Percentiles rank a stretch among this genome's conserved stretches.
phyloP scores from a whole-genome alignment of 2,888 invertebrate genomes.

The Leptopilina myrica region DNA sequence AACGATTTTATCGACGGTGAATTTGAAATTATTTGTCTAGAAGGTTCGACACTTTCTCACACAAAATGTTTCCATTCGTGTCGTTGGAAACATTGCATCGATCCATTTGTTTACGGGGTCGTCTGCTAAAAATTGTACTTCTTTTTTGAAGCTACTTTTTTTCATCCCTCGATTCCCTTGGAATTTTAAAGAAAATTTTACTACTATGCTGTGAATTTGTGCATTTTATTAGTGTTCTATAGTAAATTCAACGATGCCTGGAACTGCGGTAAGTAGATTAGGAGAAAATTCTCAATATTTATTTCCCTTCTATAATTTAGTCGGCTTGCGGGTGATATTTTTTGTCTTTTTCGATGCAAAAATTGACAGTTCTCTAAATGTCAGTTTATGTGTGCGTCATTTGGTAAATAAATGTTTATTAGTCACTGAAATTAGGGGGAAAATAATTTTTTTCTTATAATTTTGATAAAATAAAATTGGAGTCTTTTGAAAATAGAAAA shows the following conservation, averaged over 20 bases:
- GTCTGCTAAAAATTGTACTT: constrained; percentile 9
- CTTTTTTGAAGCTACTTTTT: neutral
- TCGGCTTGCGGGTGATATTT: neutral
- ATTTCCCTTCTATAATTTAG: neutral
- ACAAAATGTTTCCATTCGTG: neutral
- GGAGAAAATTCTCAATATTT: neutral
- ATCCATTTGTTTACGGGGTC: constrained; percentile 28
- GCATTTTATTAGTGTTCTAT: neutral
- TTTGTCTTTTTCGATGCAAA: neutral
- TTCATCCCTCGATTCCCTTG: neutral
- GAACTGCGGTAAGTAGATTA: constrained; percentile 1
- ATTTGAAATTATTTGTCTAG: neutral
- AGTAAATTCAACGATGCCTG: neutral
- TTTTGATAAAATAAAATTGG: no score
- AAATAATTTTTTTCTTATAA: no score
- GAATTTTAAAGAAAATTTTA: neutral
- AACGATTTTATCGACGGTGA: constrained; percentile 2
- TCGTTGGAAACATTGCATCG: constrained; percentile 8
- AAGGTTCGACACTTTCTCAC: neutral
- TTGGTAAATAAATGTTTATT: neutral
- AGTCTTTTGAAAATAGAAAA: no score
- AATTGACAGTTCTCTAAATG: constrained; percentile 1
- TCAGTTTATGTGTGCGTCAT: constrained; percentile 6
- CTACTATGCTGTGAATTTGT: constrained; percentile 29
- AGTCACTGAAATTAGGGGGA: neutral